Conservation (phyloP, 2,797 vertebrate genomes). For the Cirrhinus mrigala region DNA sequence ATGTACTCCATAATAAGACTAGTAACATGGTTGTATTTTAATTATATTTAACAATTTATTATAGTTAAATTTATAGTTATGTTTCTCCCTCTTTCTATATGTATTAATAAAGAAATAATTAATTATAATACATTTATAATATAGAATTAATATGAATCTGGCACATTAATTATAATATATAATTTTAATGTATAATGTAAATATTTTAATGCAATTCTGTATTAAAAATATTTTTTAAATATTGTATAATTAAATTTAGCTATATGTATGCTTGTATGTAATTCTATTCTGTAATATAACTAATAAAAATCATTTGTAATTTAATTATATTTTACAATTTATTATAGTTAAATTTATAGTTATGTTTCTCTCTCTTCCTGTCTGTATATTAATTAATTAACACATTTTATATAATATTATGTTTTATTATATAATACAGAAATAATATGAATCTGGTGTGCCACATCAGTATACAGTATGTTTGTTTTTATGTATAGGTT, state of each 20-base stretch:
- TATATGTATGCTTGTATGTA: background rate
- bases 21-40: background rate
- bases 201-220: too few relatives aligned
- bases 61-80: too few relatives aligned
- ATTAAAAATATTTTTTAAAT: too few relatives aligned
- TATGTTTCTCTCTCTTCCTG: too few relatives aligned
- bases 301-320: background rate
- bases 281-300: background rate
- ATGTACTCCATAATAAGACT: background rate
- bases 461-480: background rate
- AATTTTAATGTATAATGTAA: too few relatives aligned
- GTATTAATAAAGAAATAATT: background rate
- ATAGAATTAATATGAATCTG: background rate
- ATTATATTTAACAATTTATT: background rate
- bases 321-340: background rate
- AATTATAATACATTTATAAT: background rate
- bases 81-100: background rate
- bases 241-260: too few relatives aligned
- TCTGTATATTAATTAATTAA: too few relatives aligned
- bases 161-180: background rate
- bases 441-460: background rate
- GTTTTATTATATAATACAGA: background rate
- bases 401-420: too few relatives aligned
- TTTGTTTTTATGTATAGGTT: background rate
- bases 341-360: too few relatives aligned